Evolutionary conservation across 2,113 vertebrate genomes (phyloP).

Genomic region (Nothobranchius kuhntae): DNA sequence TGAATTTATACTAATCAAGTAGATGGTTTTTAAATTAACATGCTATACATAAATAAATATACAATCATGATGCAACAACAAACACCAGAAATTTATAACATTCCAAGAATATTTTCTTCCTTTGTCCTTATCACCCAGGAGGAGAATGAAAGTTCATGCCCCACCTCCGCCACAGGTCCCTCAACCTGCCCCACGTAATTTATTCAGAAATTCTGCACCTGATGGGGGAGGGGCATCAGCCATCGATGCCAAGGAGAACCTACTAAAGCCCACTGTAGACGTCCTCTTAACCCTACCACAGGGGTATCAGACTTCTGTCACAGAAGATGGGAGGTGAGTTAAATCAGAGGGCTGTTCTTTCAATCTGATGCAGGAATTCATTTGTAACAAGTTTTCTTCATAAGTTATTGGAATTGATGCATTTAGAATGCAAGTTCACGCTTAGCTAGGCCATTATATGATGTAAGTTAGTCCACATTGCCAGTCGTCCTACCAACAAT

Average conservation of each 20-base stretch:
- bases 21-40: no score
- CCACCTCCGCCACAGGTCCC: constrained; percentile 84
- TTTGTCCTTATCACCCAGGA: constrained; percentile 68
- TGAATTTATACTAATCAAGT: no score
- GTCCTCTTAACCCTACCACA: constrained; percentile 82
- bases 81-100: neutral
- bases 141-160: constrained; percentile 88
- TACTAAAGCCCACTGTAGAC: constrained; percentile 75
- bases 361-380: neutral
- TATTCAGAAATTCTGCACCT: constrained; percentile 68
- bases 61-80: neutral
- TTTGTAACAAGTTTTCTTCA: neutral
- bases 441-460: neutral
- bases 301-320: constrained; percentile 78
- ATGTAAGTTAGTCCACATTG: constrained; percentile 2
- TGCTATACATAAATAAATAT: neutral
- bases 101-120: neutral
- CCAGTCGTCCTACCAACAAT: constrained; percentile 11
- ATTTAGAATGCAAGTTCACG: neutral
- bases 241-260: constrained; percentile 81
- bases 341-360: neutral
- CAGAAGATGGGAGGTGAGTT: constrained; percentile 85
- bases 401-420: neutral
- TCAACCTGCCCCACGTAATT: constrained; percentile 70
- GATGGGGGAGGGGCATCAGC: constrained; percentile 73